A percentile compares a stretch with the other conserved stretches of the same genome.
Conservation (phyloP, 2,888 invertebrate genomes). For the Temnothorax ravouxi region DNA sequence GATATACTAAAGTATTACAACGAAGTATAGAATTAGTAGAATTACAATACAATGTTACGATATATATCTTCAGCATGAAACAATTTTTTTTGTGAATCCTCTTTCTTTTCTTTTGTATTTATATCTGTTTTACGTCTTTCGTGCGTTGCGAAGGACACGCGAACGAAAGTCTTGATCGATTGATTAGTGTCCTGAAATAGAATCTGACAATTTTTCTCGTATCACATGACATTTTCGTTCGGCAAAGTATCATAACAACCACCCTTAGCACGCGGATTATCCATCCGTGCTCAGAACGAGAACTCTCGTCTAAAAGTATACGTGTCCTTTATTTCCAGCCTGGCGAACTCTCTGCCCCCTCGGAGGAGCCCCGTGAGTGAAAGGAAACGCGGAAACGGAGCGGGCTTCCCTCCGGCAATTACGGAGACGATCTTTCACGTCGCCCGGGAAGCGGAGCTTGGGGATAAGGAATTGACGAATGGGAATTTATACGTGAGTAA, state of each 20-base stretch:
- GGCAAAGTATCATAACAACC: conserved; percentile 42
- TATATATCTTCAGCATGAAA: not conserved
- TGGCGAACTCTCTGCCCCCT: conserved; percentile 46
- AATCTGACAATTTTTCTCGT: not conserved
- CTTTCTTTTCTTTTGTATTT: not conserved
- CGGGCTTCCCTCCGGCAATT: conserved; percentile 66
- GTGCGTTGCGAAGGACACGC: not conserved
- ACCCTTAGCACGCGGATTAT: conserved; percentile 50
- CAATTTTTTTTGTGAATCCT: not conserved
- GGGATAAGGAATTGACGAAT: conserved; percentile 37
- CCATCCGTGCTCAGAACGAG: conserved; percentile 30
- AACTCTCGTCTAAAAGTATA: conserved; percentile 36
- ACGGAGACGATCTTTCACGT: conserved; percentile 69
- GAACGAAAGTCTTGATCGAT: not conserved
- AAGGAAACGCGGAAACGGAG: conserved; percentile 33
- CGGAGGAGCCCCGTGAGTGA: conserved; percentile 19
- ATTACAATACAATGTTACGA: not conserved
- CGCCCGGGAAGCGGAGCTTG: conserved; percentile 27
- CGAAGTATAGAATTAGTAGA: no score
- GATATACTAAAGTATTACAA: not conserved
- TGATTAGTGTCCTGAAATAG: not conserved
- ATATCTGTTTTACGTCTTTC: not conserved
- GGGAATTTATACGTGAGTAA: conserved; percentile 50
- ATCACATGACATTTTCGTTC: not conserved
- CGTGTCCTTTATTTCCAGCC: conserved; percentile 58